A percentile compares a stretch with the other conserved stretches of the same genome.
phyloP scores from a whole-genome alignment of 2,113 vertebrate genomes.

The Anhinga anhinga region DNA sequence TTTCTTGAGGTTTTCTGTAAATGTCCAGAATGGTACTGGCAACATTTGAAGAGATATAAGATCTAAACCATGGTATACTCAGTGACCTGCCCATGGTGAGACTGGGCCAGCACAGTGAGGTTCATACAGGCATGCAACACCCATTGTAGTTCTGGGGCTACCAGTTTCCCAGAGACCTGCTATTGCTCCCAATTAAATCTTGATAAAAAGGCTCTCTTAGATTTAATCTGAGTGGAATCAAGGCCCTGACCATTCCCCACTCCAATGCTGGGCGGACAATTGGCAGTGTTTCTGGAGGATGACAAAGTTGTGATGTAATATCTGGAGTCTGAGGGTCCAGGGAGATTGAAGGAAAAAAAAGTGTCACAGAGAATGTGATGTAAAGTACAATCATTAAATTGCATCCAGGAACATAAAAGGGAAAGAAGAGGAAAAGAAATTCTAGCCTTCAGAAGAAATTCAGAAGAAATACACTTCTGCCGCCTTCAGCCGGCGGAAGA shows the following conservation, averaged over 20 bases:
- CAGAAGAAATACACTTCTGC: not conserved
- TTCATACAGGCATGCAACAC: not conserved
- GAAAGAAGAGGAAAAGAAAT: not conserved
- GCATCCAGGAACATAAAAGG: not conserved
- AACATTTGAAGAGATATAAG: not conserved
- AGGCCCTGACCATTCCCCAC: not conserved
- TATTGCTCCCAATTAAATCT: not conserved
- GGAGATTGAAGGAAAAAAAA: not conserved
- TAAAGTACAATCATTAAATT: not conserved
- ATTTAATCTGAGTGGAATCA: not conserved
- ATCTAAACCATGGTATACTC: not conserved
- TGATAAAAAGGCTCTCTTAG: not conserved
- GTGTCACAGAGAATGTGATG: not conserved
- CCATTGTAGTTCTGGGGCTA: accelerated
- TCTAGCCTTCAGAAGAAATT: not conserved
- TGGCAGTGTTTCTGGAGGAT: not conserved
- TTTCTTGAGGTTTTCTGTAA: not conserved
- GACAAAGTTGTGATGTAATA: not conserved
- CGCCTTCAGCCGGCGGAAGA: not conserved
- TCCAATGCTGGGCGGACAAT: not conserved
- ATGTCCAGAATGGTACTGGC: not conserved
- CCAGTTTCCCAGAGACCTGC: not conserved
- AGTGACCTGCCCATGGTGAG: not conserved
- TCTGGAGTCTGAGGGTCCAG: not conserved
- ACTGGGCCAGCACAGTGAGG: too few species aligned